Base-by-base conservation (phyloP, 2,888 invertebrate species). In the Prenolepis imparis region DNA sequence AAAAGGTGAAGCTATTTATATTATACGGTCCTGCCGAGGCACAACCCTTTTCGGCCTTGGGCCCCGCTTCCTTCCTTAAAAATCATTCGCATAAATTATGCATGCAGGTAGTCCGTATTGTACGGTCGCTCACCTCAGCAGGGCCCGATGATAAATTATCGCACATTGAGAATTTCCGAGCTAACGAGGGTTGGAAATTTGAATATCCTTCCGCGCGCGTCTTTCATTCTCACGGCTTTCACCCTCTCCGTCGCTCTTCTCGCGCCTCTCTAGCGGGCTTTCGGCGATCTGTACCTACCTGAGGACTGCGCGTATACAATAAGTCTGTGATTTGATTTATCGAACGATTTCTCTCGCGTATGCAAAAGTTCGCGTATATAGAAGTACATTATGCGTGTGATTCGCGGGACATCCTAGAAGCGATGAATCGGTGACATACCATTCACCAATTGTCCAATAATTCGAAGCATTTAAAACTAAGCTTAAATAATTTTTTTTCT, bases 81-180 rank as follows among this genome's bases (percentile, higher is more conserved):
- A 91, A 91, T 90, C 87, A 88, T 91, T 86, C 89, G 82, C 82
- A 89, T 90, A 91, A 93, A 92, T 93, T 91, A 92, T 90, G 90
- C 88, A 92, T 91, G 93, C 93, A 92, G 93, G 93, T 92, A 93
- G 90, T 88, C 90, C 68, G 88, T 86, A 93, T 93, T 92, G 93
- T 92, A 87, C 86, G 87, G 86, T 83, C 89, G 90, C 87, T 90
- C 90, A 91, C 91, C 93, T 92, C 91, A 91, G 91, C 93, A 90
- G 92, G 93, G 89, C 91, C 91, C 92, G 91, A 93, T 94, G 94
- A 94, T 94, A 94, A 94, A 94, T 94, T 93, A 93, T 93, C 90
- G 89, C 90, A 87, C 93, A 93, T 93, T 93, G 91, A 92, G 91
- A 92, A 91, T 92, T 92, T 91, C 86, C 88, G 89, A 85, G 86